These are phyloP conservation scores for Metellina segmentata DNA, from an alignment of 2,888 invertebrate genomes.

Conservation along the genomic window DNA sequence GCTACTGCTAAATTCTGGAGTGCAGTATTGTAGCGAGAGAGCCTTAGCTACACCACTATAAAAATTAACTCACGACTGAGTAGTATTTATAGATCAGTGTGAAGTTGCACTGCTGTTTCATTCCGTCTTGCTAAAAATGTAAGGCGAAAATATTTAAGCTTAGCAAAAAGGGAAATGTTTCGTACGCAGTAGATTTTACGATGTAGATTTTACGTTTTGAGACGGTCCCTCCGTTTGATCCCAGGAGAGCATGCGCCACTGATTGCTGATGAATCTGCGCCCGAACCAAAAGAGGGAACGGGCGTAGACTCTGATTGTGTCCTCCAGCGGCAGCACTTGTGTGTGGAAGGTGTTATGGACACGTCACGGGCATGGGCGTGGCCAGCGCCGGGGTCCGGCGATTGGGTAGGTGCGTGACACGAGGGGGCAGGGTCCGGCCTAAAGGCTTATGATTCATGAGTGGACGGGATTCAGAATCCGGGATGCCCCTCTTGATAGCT, in stretches of 20 bases:
- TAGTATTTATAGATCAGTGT: too few species aligned
- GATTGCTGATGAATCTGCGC: constrained; percentile 48
- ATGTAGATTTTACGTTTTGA: not conserved
- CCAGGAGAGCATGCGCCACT: constrained; percentile 49
- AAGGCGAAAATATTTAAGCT: too few species aligned
- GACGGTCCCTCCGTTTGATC: not conserved
- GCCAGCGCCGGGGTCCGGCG: not conserved
- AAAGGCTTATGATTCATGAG: constrained; percentile 73
- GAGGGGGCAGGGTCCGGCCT: constrained; percentile 48
- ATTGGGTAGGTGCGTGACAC: constrained; percentile 63
- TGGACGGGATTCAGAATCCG: constrained; percentile 58
- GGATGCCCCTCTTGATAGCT: constrained; percentile 29
- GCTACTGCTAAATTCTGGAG: too few species aligned
- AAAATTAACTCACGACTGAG: too few species aligned
- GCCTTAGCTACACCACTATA: too few species aligned
- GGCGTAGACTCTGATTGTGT: constrained; percentile 40
- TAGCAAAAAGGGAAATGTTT: too few species aligned
- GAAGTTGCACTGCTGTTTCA: too few species aligned
- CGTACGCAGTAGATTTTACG: too few species aligned
- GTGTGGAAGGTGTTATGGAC: constrained; percentile 63
- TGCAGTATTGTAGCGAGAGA: too few species aligned
- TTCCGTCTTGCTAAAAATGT: too few species aligned
- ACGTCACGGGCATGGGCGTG: constrained; percentile 43
- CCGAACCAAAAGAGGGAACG: constrained; percentile 8
- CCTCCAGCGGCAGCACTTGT: constrained; percentile 23